Conservation (phyloP, 1,140 invertebrate genomes). For the Ceratosolen solmsi region DNA sequence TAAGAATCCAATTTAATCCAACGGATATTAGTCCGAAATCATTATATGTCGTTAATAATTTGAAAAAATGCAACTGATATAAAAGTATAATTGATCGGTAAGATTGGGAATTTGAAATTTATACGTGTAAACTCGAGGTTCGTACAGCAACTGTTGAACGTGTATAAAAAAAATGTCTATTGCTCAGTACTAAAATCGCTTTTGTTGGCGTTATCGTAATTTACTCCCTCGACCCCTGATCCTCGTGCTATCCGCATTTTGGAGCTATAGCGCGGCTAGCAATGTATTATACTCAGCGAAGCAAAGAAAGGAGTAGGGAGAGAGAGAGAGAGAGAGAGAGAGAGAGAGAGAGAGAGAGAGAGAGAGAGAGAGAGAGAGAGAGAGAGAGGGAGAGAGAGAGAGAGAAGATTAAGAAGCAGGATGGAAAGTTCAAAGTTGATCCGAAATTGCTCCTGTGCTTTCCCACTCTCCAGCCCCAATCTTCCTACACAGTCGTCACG, state of each 20-base stretch:
- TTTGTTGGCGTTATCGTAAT: conserved; percentile 1
- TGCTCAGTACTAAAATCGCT: not conserved
- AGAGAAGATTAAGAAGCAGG: not conserved
- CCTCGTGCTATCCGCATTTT: not conserved
- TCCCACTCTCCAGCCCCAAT: not conserved
- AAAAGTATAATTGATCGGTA: not conserved
- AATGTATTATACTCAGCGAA: not conserved
- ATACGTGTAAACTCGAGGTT: not conserved
- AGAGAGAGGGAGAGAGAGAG: not conserved
- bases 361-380: not conserved
- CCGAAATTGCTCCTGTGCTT: not conserved
- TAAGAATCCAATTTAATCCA: too few species aligned
- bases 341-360: not conserved
- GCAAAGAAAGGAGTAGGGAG: not conserved
- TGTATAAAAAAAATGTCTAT: not conserved
- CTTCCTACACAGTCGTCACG: not conserved
- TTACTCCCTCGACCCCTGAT: not conserved
- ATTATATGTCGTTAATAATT: too few species aligned
- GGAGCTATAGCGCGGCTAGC: not conserved
- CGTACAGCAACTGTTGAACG: not conserved
- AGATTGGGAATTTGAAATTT: too few species aligned
- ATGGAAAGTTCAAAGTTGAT: conserved; percentile 1
- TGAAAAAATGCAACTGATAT: not conserved
- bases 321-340: too few species aligned
- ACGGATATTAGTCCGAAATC: too few species aligned